phyloP scores from a whole-genome alignment of 2,797 vertebrate species.

The Lithobates pipiens region DNA sequence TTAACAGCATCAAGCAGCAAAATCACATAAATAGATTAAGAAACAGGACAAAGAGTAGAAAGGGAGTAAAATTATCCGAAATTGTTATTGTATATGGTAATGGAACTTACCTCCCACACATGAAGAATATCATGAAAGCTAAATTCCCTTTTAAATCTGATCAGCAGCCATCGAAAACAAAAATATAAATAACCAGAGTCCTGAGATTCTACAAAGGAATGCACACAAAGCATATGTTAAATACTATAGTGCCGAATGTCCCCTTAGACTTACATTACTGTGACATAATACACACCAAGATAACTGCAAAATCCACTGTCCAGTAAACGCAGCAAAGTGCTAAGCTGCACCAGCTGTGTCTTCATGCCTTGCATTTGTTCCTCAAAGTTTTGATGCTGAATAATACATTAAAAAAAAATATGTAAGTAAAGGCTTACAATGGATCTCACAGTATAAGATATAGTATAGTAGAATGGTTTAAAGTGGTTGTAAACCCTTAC shows the following conservation, averaged over 20 bases:
- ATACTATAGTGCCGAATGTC: not conserved
- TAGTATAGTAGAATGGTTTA: too few species aligned
- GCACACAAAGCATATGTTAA: not conserved
- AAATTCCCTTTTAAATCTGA: conserved; percentile 95
- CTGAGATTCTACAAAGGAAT: conserved; percentile 86
- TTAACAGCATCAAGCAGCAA: too few species aligned
- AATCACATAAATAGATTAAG: too few species aligned
- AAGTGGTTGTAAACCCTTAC: too few species aligned
- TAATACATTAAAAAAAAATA: conserved; percentile 15
- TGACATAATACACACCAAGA: conserved; percentile 80
- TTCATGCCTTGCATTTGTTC: conserved; percentile 99
- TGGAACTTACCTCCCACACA: conserved; percentile 90
- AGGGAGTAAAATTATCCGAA: not conserved
- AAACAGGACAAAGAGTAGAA: too few species aligned
- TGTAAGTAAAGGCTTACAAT: not conserved
- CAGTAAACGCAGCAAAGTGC: conserved; percentile 89
- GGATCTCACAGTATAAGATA: not conserved
- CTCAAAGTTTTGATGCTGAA: conserved; percentile 95
- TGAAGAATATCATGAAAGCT: conserved; percentile 92
- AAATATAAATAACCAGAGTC: conserved; percentile 97
- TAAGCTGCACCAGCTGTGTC: conserved; percentile 92
- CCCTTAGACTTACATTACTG: not conserved
- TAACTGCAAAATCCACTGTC: conserved; percentile 96
- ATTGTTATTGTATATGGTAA: too few species aligned
- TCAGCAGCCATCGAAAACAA: conserved; percentile 97